These are phyloP conservation scores for Monarcha castaneiventris DNA, from an alignment of 2,113 vertebrate genomes.

Conservation along the genomic window DNA sequence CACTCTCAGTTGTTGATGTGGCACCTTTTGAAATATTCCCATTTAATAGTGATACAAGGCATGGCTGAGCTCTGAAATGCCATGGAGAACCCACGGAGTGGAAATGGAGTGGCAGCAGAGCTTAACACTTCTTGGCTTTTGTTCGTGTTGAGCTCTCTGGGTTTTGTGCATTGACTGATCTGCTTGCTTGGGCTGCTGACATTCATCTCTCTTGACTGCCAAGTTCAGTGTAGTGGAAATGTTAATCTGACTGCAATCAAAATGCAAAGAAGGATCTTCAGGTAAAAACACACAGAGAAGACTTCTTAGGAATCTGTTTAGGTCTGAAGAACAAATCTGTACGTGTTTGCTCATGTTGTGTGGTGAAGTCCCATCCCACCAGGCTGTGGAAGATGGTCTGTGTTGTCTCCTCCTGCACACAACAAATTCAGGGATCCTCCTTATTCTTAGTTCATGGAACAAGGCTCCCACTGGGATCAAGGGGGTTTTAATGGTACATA, in stretches of 20 bases:
- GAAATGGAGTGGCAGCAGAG: neutral
- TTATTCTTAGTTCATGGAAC: neutral
- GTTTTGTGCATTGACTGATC: neutral
- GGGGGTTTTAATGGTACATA: fast-evolving
- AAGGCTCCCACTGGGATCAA: neutral
- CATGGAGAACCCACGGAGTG: neutral
- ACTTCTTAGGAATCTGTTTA: neutral
- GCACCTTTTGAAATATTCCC: neutral
- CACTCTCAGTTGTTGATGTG: neutral
- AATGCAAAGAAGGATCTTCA: neutral
- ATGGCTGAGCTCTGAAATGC: neutral
- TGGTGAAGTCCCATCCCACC: neutral
- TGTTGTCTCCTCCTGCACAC: neutral
- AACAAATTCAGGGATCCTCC: neutral
- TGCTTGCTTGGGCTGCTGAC: neutral
- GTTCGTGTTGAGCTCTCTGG: neutral
- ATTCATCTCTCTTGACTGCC: neutral
- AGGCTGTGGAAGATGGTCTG: neutral
- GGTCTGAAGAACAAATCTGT: neutral
- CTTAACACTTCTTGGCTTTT: neutral
- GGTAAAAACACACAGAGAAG: neutral
- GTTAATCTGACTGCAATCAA: neutral
- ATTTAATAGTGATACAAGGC: neutral
- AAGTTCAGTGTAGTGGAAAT: neutral
- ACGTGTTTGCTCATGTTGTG: neutral